Evolutionary conservation across 2,888 invertebrate genomes (phyloP).

Genomic region (Altica lythri): DNA sequence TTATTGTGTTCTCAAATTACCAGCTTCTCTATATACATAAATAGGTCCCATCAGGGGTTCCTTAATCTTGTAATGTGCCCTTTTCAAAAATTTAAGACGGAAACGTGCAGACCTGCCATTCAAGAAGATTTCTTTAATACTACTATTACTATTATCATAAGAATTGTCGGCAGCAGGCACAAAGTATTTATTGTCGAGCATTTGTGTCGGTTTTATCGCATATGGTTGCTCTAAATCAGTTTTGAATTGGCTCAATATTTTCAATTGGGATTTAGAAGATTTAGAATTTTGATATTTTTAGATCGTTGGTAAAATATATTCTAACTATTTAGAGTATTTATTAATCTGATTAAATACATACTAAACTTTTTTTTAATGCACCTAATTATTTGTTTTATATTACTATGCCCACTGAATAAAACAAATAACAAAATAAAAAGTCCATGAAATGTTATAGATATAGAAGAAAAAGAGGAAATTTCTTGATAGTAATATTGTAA

Average conservation of each 20-base stretch:
- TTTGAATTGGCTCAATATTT: conserved; percentile 4
- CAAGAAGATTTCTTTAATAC: conserved; percentile 35
- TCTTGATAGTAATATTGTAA: too few relatives aligned
- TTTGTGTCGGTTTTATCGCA: conserved; percentile 20
- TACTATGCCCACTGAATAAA: too few relatives aligned
- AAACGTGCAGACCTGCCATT: conserved; percentile 36
- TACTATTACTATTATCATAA: conserved; percentile 31
- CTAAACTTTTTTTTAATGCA: too few relatives aligned
- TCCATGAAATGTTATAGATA: too few relatives aligned
- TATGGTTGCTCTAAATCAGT: conserved; percentile 18
- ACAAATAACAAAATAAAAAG: too few relatives aligned
- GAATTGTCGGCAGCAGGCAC: conserved; percentile 27
- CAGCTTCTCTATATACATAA: conserved; percentile 29
- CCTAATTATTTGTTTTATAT: too few relatives aligned
- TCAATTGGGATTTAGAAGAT: not conserved
- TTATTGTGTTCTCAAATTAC: conserved; percentile 34
- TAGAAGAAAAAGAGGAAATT: too few relatives aligned
- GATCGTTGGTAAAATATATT: too few relatives aligned
- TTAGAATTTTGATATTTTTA: too few relatives aligned
- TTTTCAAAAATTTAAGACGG: conserved; percentile 27
- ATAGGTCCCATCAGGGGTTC: conserved; percentile 28
- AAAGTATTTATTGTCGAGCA: conserved; percentile 21
- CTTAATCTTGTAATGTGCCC: conserved; percentile 22
- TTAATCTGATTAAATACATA: too few relatives aligned
- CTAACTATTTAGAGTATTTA: too few relatives aligned